Evolutionary conservation across 2,797 vertebrate species (phyloP).

Genomic region (Sebastes nivosus): DNA sequence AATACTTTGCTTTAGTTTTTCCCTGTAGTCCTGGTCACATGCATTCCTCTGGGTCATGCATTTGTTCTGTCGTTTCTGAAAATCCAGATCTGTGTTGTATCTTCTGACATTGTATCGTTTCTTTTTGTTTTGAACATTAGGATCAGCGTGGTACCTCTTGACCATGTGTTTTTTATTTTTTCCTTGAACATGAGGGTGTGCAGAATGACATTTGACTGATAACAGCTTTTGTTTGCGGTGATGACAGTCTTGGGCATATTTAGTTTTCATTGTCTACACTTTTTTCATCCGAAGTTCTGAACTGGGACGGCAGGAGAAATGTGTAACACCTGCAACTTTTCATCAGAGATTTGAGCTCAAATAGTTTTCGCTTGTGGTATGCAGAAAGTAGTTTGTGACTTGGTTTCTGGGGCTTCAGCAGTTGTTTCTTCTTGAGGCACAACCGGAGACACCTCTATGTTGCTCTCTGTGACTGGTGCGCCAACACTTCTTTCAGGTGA

Average conservation of each 20-base stretch:
- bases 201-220: background rate
- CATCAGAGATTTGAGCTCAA: background rate
- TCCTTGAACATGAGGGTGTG: background rate
- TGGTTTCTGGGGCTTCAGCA: background rate
- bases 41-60: background rate
- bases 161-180: too few species aligned
- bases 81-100: background rate
- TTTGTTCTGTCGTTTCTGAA: too few species aligned
- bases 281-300: too few species aligned
- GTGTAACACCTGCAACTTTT: too few species aligned
- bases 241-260: too few species aligned
- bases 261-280: too few species aligned
- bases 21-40: background rate
- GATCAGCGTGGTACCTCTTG: too few species aligned
- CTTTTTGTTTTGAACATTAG: background rate
- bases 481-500: too few species aligned
- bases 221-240: too few species aligned
- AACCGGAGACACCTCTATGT: background rate
- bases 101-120: background rate
- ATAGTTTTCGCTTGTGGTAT: background rate
- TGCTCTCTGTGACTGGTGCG: too few species aligned
- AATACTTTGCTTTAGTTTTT: background rate
- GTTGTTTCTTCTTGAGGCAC: background rate
- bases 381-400: background rate
- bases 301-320: background rate